A percentile compares a stretch with the other conserved stretches of the same genome.
These are phyloP conservation scores for Poeciliopsis prolifica DNA, from an alignment of 2,113 vertebrate genomes.

Conservation along the genomic window DNA sequence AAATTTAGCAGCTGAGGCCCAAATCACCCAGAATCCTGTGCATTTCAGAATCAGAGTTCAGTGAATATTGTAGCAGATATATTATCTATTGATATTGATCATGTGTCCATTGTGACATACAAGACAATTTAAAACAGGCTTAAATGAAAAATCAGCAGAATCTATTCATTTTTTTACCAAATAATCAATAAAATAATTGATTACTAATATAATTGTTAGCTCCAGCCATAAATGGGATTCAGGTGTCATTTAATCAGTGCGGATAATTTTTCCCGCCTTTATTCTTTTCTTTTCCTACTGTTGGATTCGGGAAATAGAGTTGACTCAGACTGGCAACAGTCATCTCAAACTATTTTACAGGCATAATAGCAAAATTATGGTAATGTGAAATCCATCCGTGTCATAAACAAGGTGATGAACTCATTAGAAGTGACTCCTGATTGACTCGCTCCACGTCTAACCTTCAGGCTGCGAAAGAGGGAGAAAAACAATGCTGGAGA, in stretches of 20 bases:
- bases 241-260: constrained; percentile 6
- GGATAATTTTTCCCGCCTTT: background rate
- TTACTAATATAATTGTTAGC: too few species aligned
- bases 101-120: too few species aligned
- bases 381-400: constrained; percentile 40
- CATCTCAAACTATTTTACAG: constrained; percentile 39
- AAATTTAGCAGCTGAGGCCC: too few species aligned
- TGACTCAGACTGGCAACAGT: constrained; percentile 25
- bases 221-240: background rate
- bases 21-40: too few species aligned
- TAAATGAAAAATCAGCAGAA: too few species aligned
- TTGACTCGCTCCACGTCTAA: constrained; percentile 13
- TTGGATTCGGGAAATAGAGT: constrained; percentile 22
- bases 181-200: too few species aligned
- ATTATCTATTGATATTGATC: too few species aligned
- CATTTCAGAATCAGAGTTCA: too few species aligned
- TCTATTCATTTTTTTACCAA: too few species aligned
- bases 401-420: constrained; percentile 54
- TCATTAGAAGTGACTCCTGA: constrained; percentile 45
- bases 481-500: background rate
- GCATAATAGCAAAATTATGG: constrained; percentile 49
- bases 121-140: too few species aligned
- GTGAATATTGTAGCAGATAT: too few species aligned
- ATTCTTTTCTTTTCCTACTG: constrained; percentile 14
- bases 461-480: constrained; percentile 37